A percentile compares a stretch with the other conserved stretches of the same genome.
phyloP scores from a whole-genome alignment of 2,888 invertebrate species.

The Aspidapion aeneum region DNA sequence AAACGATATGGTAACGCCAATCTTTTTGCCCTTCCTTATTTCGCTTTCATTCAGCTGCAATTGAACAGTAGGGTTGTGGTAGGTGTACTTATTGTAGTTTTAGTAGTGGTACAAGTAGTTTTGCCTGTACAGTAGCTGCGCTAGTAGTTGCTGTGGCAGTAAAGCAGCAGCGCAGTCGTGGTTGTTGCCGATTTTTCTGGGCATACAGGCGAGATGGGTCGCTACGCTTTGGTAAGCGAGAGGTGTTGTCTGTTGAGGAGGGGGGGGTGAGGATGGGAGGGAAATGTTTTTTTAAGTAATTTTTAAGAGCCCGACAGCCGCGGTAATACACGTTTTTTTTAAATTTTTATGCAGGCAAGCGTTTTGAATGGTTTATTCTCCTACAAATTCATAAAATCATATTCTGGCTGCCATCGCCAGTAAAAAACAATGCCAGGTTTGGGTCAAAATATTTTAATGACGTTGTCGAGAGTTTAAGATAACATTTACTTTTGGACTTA shows the following conservation, averaged over 20 bases:
- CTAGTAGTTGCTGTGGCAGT: too few relatives aligned
- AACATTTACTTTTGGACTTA: too few relatives aligned
- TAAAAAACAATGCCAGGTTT: too few relatives aligned
- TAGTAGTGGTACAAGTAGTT: too few relatives aligned
- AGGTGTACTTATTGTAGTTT: too few relatives aligned
- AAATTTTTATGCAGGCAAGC: neutral
- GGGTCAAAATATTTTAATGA: too few relatives aligned
- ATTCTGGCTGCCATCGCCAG: too few relatives aligned
- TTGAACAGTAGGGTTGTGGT: neutral
- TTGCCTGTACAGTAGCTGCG: too few relatives aligned
- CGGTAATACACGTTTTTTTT: slow-evolving; percentile 39
- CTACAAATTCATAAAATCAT: too few relatives aligned
- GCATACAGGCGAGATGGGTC: neutral
- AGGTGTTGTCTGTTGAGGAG: slow-evolving; percentile 19
- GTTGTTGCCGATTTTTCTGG: slow-evolving; percentile 62
- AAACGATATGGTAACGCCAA: slow-evolving; percentile 99
- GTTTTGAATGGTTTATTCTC: neutral
- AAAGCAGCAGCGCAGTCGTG: slow-evolving; percentile 87
- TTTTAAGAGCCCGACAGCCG: slow-evolving; percentile 60
- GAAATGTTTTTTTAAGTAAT: slow-evolving; percentile 8
- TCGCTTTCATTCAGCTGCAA: slow-evolving; percentile 99
- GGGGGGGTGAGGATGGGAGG: neutral
- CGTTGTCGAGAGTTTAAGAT: too few relatives aligned
- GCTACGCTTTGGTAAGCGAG: slow-evolving; percentile 6
- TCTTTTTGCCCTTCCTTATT: slow-evolving; percentile 99